Evolutionary conservation across 2,113 vertebrate genomes (phyloP), one percentile per base, ranked within the genome.

Genomic region (Dunckerocampus dactyliophorus): DNA sequence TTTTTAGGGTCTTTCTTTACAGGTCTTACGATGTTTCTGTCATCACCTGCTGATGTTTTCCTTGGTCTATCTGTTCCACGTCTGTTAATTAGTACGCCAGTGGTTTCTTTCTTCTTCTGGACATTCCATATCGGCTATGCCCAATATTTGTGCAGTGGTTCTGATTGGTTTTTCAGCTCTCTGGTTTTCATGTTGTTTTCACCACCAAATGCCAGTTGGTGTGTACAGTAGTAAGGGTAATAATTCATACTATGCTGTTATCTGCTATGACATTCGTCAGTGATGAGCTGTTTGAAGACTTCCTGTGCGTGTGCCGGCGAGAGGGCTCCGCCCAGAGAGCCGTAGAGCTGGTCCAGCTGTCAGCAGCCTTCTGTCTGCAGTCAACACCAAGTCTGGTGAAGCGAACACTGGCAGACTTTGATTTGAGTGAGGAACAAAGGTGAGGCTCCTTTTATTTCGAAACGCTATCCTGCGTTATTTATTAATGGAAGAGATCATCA

Each of bases 341-440:
- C 0, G 70, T 97, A 43, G 88, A 93, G 63, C 67, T 98, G 49
- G 89, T 97, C 4, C 90, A 92, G 87, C 70, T 95, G 71, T 92
- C 94, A 0, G 85, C 85, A 0, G 62, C 88, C 60, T 93, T 95
- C 7, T 92, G 89, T 53, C 83, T 96, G 20, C 80, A 87, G 1
- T 9, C 73, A 0, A 90, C 88, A 1, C 72, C 90, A 1, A 59
- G 1, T 8, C 90, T 98, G 13, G 83, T 88, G 3, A 78, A 76
- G 65, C 85, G 72, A 58, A 74, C 63, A 0, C 77, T 74, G 61
- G 59, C 64, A 0, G 67, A 77, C 49, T 83, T 87, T 17, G 4
- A 71, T 0, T 56, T 87, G 51, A 79, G 48, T 0, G 71, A 84
- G 19, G 59, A 84, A 20, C 83, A 87, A 17, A 93, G 82, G 97